Conservation (phyloP, 2,113 vertebrate species). For the Mustelus asterias region DNA sequence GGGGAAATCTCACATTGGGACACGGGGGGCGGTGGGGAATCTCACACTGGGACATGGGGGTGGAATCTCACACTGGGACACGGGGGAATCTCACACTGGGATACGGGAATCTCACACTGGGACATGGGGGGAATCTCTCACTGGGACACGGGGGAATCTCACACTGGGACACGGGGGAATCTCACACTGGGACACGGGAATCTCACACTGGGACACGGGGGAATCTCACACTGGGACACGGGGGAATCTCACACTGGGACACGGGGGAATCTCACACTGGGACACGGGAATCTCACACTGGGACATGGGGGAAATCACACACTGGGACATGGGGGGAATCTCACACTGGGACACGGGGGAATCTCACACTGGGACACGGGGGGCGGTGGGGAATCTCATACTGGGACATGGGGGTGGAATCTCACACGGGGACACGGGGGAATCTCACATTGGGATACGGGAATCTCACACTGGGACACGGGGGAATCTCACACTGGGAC, state of each 20-base stretch:
- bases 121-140: neutral
- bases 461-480: too few species aligned
- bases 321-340: too few species aligned
- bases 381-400: neutral
- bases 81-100: too few species aligned
- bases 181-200: too few species aligned
- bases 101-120: neutral
- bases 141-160: neutral
- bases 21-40: neutral
- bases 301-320: too few species aligned
- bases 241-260: neutral
- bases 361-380: too few species aligned
- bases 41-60: neutral
- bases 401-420: neutral
- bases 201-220: too few species aligned
- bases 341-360: too few species aligned
- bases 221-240: too few species aligned
- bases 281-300: too few species aligned
- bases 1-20: neutral
- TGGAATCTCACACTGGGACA: neutral
- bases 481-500: neutral
- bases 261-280: neutral
- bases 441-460: neutral
- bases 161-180: neutral
- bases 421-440: neutral